These are phyloP conservation scores for Pseudolaguvia tuberculata DNA, from an alignment of 2,113 vertebrate species.

Conservation along the genomic window DNA sequence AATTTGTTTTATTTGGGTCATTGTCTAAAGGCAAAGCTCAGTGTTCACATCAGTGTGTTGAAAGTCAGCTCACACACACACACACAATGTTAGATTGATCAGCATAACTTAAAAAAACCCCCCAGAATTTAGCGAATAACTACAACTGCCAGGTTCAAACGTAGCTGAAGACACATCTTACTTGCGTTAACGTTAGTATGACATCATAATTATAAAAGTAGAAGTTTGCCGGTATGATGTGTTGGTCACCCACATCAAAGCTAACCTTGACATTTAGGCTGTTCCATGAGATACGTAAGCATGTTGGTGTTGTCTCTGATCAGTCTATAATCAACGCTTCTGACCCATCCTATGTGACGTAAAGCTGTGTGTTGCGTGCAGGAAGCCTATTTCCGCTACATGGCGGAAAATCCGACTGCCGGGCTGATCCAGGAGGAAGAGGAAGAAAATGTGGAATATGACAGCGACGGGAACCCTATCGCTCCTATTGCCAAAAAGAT, in stretches of 20 bases:
- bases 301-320: not conserved
- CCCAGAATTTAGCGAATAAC: too few relatives aligned
- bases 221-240: not conserved
- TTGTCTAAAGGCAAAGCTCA: too few relatives aligned
- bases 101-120: too few relatives aligned
- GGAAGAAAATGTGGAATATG: constrained; percentile 93
- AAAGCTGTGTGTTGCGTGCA: constrained; percentile 71
- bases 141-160: too few relatives aligned
- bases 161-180: too few relatives aligned
- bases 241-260: not conserved
- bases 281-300: not conserved
- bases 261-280: not conserved
- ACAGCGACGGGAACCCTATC: constrained; percentile 97
- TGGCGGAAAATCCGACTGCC: constrained; percentile 98
- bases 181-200: not conserved
- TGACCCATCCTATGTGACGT: constrained; percentile 45
- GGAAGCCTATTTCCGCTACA: constrained; percentile 99
- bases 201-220: not conserved
- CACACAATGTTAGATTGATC: too few relatives aligned
- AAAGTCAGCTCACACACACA: too few relatives aligned
- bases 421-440: constrained; percentile 92
- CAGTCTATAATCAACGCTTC: not conserved
- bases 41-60: too few relatives aligned
- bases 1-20: too few relatives aligned
- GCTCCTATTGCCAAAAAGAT: constrained; percentile 83